A percentile compares a stretch with the other conserved stretches of the same genome.
phyloP scores from a whole-genome alignment of 2,888 invertebrate genomes.

The Himalopsyche japonica region DNA sequence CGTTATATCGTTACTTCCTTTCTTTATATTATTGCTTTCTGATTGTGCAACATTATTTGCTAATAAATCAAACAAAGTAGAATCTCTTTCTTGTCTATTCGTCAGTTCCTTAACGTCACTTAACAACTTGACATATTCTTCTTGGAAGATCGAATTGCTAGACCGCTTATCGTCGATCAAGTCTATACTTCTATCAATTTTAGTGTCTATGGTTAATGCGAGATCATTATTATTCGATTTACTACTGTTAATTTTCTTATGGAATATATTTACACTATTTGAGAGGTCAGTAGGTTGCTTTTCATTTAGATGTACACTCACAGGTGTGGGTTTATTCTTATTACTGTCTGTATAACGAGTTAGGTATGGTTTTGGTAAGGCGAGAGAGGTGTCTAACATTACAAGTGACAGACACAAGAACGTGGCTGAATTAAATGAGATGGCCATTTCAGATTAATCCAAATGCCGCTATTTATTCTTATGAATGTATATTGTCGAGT shows the following conservation, averaged over 20 bases:
- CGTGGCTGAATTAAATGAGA: neutral
- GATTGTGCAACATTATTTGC: neutral
- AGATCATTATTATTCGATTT: neutral
- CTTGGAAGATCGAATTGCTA: neutral
- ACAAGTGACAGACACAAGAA: neutral
- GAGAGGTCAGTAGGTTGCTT: neutral
- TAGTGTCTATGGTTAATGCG: neutral
- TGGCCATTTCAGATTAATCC: neutral
- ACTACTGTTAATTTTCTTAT: neutral
- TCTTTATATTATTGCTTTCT: neutral
- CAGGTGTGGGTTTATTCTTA: neutral
- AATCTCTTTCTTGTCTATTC: too few relatives aligned
- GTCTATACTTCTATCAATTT: neutral
- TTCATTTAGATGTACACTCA: neutral
- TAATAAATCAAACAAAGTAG: too few relatives aligned
- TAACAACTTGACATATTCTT: neutral
- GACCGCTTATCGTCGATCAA: neutral
- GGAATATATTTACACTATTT: neutral
- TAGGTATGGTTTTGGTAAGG: neutral
- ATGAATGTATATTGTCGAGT: neutral
- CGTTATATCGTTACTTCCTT: neutral
- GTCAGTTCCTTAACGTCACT: neutral
- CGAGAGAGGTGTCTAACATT: neutral
- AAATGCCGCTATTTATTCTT: neutral
- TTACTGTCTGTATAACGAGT: neutral